Conservation (phyloP, 2,888 invertebrate genomes). For the Agrotis puta region DNA sequence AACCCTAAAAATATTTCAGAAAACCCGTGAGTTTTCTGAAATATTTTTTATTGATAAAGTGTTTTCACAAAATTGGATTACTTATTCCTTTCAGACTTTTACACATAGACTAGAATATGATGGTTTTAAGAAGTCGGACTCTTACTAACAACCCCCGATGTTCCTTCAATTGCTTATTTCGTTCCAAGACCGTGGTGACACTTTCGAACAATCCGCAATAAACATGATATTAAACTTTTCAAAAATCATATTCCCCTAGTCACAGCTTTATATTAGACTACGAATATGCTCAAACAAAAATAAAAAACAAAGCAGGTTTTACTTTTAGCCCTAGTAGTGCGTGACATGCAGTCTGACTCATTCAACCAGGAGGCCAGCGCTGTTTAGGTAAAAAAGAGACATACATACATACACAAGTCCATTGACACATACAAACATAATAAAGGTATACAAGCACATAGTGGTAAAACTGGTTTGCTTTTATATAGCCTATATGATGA, state of each 20-base stretch:
- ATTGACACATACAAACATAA: conserved; percentile 36
- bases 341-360: conserved; percentile 54
- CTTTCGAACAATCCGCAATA: too few species aligned
- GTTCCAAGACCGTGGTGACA: too few species aligned
- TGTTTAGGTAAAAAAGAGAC: conserved; percentile 64
- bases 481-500: conserved; percentile 23
- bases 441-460: conserved; percentile 13
- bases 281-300: not conserved
- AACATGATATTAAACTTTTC: too few species aligned
- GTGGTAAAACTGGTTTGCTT: conserved; percentile 42
- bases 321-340: conserved; percentile 29
- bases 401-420: conserved; percentile 34
- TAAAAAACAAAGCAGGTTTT: conserved; percentile 18
- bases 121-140: too few species aligned
- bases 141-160: too few species aligned
- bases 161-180: too few species aligned
- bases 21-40: not conserved
- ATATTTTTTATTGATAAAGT: conserved; percentile 5
- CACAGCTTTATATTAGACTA: not conserved
- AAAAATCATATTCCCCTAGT: too few species aligned
- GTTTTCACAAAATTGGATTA: not conserved
- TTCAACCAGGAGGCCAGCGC: conserved; percentile 41
- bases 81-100: not conserved
- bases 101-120: not conserved
- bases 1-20: too few species aligned